Base-by-base conservation (phyloP, 1,140 invertebrate genomes). In the Anagrus nilaparvatae region DNA sequence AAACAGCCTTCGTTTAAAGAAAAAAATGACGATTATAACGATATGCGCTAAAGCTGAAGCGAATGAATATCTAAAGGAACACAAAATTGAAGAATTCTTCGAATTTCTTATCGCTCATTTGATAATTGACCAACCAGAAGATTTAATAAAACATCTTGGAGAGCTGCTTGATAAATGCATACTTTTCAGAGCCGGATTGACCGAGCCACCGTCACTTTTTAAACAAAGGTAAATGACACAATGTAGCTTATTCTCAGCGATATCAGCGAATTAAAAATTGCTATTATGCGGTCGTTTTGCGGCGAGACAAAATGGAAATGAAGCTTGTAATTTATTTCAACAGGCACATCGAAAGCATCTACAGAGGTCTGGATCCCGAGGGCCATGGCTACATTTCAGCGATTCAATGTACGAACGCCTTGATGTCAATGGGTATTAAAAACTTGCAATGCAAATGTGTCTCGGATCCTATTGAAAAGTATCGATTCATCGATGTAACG, bases 61-160 rank as follows among this genome's bases (percentile, higher is more conserved):
- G 2, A 55, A 57, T 17, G 43, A 44, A 4, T 71, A 69, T 41
- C 37, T 71, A 6, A 51, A 53, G 4, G 37, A 59, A 7, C 65
- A 62, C 24, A 63, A 56, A 17, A 66, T 72, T 32, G 62, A 57
- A 34, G 61, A 71, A 18, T 59, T 70, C 13, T 67, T 69, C 39
- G 59, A 65, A 42, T 73, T 70, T 47, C 47, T 73, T 4, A 60
- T 69, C 20, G 55, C 59, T 9, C 69, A 72, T 53, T 47, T 73
- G 5, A 35, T 69, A 10, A 52, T 60, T 4, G 53, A 59, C 12
- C 53, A 59, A 30, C 63, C 70, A 18, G 49, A 56, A 0, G 56
- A 73, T 45, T 71, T 71, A 7, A 62, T 73, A 12, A 53, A 60
- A 17, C 72, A 67, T 48, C 50, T 74, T 5, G 43, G 56, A 9